phyloP scores from a whole-genome alignment of 2,113 vertebrate genomes.

The Phalacrocorax brasilianus region DNA sequence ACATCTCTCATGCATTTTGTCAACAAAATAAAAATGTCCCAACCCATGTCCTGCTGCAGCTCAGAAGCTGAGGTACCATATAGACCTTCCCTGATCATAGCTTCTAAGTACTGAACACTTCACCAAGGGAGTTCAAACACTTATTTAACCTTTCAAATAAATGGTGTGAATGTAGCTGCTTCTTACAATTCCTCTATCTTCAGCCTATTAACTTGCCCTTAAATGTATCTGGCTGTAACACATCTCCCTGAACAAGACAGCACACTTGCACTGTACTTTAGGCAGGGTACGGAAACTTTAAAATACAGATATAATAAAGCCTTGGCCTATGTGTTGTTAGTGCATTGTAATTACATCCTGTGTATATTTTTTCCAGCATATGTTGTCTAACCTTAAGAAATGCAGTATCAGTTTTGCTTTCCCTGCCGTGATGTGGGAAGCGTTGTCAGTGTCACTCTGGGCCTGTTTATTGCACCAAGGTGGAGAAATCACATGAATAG shows the following conservation, averaged over 20 bases:
- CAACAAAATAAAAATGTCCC: not conserved
- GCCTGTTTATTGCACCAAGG: not conserved
- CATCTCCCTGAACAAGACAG: not conserved
- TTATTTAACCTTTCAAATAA: not conserved
- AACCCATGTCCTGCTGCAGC: not conserved
- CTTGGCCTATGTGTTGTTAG: not conserved
- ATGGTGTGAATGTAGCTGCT: not conserved
- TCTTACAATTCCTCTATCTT: not conserved
- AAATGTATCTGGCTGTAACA: not conserved
- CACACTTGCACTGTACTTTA: not conserved
- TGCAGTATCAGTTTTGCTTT: not conserved
- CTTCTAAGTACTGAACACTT: slow-evolving; percentile 7
- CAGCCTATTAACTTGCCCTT: not conserved
- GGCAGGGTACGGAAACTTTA: not conserved
- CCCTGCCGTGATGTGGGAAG: not conserved
- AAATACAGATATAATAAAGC: not conserved
- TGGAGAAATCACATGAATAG: not conserved
- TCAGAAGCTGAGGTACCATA: not conserved
- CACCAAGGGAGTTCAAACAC: not conserved
- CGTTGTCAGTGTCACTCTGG: not conserved
- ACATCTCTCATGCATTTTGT: not conserved
- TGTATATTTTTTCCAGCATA: not conserved
- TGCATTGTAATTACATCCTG: not conserved
- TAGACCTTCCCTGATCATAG: not conserved
- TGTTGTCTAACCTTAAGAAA: not conserved